Evolutionary conservation across 2,113 vertebrate genomes (phyloP), one percentile per base, ranked within the genome.

Genomic region (Sinocyclocheilus maitianheensis): DNA sequence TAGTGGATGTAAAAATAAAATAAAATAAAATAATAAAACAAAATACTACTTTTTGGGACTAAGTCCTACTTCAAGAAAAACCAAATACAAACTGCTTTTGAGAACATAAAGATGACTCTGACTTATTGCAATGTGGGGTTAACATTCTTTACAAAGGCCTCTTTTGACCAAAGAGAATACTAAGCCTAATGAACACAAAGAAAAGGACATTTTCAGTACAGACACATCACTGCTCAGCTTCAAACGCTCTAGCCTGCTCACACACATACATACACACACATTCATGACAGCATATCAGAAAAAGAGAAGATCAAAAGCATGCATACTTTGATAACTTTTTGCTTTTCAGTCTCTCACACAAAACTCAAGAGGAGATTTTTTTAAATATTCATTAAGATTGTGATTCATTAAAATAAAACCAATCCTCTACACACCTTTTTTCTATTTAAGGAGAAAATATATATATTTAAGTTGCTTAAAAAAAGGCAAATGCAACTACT

Each of bases 251-350:
- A 14, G 46, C 24, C n/a, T 34, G 20, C 55, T 14, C 75, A 5
- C 51, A 0, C 84, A 9, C 84, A 40, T 51, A 43, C 76, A 40
- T 60, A 46, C 43, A 30, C 69, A 51, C 58, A 53, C 13, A 30
- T n/a, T 34, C 46, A 58, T 11, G 76, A 84, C 63, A 79, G 48
- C 7, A 48, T 30, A 60, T 72, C 20, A 81, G 8, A 63, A 2
- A 48, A 46, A 86, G 26, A 77, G 24, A 60, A 60, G 53, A 87
- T 77, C 58, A 83, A 72, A 81, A 55, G 16, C 13, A 71, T 71
- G 40, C 18, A 26, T 1, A 58, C 60, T 85, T 82, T 51, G 30
- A 40, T 24, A 58, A 48, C 46, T 55, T 13, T 51, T 76, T 5
- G 3, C 9, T 75, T 76, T 76, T 87, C 20, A 20, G 11, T 77